A percentile compares a stretch with the other conserved stretches of the same genome.
phyloP scores from a whole-genome alignment of 2,113 vertebrate genomes.

The Myodes glareolus region DNA sequence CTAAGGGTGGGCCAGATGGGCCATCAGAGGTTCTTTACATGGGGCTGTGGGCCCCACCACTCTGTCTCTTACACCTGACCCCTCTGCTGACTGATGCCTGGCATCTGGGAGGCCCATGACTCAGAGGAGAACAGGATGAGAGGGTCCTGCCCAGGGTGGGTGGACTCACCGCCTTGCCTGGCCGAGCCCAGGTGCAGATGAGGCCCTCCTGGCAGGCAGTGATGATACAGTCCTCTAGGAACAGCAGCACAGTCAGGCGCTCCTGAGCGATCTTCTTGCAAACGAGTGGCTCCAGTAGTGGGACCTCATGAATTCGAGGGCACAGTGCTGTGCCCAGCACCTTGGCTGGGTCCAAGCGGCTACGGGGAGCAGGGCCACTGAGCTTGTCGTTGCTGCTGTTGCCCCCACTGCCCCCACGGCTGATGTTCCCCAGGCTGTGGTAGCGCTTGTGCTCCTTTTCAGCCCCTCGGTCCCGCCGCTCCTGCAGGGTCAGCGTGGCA shows the following conservation, averaged over 20 bases:
- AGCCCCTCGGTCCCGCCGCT: conserved; percentile 67
- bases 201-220: conserved; percentile 95
- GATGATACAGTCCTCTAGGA: conserved; percentile 96
- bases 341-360: conserved; percentile 90
- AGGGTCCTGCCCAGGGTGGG: not conserved
- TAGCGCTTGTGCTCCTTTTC: conserved; percentile 95
- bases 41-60: not conserved
- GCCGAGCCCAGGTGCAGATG: conserved; percentile 95
- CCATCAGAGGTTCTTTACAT: not conserved
- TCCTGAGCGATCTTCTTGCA: conserved; percentile 97
- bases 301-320: conserved; percentile 94
- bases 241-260: conserved; percentile 93
- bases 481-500: conserved; percentile 91
- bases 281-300: conserved; percentile 94
- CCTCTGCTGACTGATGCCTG: not conserved
- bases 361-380: conserved; percentile 84
- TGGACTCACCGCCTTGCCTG: conserved; percentile 90
- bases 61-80: not conserved
- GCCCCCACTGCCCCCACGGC: conserved; percentile 87
- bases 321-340: conserved; percentile 93
- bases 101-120: not conserved
- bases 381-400: conserved; percentile 89
- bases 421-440: conserved; percentile 94
- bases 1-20: not conserved
- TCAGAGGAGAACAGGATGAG: not conserved